A percentile compares a stretch with the other conserved stretches of the same genome.
Conservation (phyloP, 2,113 vertebrate genomes). For the Hepsetus odoe region DNA sequence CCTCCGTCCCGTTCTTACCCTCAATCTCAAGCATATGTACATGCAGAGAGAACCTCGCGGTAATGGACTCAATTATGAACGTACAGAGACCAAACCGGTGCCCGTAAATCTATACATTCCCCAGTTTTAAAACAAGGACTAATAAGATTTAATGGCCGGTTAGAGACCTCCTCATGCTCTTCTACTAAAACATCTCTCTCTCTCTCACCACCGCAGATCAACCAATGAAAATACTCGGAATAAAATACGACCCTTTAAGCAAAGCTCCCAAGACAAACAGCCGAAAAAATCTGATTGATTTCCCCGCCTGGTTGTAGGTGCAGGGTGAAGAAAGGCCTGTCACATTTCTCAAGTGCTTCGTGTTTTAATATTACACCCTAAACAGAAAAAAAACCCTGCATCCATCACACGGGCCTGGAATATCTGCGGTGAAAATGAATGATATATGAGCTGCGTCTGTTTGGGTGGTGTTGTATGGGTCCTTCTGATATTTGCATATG, state of each 20-base stretch:
- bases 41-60: too few relatives aligned
- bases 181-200: constrained; percentile 1
- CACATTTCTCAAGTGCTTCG: constrained; percentile 46
- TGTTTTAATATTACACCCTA: constrained; percentile 49
- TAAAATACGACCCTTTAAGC: constrained; percentile 44
- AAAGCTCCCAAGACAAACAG: constrained; percentile 40
- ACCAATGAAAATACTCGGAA: not conserved
- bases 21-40: not conserved
- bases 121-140: too few relatives aligned
- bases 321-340: constrained; percentile 48
- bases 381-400: constrained; percentile 46
- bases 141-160: too few relatives aligned
- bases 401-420: constrained; percentile 46
- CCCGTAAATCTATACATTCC: too few relatives aligned
- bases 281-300: constrained; percentile 52
- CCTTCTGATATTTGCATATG: constrained; percentile 11
- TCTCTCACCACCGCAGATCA: constrained; percentile 15
- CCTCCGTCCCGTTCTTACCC: not conserved
- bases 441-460: constrained; percentile 31
- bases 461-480: constrained; percentile 16
- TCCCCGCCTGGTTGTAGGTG: constrained; percentile 44
- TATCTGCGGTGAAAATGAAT: constrained; percentile 42
- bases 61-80: too few relatives aligned
- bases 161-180: not conserved
- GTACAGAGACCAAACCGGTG: too few relatives aligned